Evolutionary conservation across 2,797 vertebrate genomes (phyloP).

Genomic region (Lagorchestes hirsutus): DNA sequence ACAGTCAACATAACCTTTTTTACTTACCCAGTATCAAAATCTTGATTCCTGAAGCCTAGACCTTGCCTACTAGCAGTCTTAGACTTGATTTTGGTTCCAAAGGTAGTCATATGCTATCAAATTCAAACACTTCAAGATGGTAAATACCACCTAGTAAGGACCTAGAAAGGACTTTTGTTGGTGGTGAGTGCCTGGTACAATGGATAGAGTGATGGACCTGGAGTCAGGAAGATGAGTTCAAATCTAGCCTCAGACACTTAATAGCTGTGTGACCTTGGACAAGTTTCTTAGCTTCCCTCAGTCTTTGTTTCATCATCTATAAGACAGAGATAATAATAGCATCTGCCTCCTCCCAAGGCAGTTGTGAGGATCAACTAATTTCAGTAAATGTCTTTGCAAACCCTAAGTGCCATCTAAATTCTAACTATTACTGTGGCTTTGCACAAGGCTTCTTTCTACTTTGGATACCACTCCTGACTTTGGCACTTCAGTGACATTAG

Average conservation of each 20-base stretch:
- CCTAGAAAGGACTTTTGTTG: neutral
- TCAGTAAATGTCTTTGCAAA: neutral
- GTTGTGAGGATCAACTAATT: neutral
- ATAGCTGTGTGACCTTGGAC: neutral
- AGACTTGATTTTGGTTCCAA: neutral
- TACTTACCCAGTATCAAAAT: neutral
- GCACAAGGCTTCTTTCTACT: neutral
- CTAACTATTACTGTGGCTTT: neutral
- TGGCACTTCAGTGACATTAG: too few relatives aligned
- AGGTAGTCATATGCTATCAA: neutral
- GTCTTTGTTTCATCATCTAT: neutral
- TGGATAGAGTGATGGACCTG: too few relatives aligned
- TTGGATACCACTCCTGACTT: neutral
- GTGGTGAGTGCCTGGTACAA: neutral
- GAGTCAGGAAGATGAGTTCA: too few relatives aligned
- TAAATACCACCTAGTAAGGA: neutral
- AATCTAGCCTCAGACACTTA: too few relatives aligned
- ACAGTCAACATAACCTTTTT: too few relatives aligned
- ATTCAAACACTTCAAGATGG: too few relatives aligned
- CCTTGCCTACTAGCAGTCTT: neutral
- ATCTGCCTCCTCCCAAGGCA: neutral
- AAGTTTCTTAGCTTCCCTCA: neutral
- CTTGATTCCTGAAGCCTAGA: neutral
- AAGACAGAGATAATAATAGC: neutral
- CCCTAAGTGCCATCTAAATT: neutral